Base-by-base conservation (phyloP, 1,140 invertebrate species). In the Drosophila willistoni region DNA sequence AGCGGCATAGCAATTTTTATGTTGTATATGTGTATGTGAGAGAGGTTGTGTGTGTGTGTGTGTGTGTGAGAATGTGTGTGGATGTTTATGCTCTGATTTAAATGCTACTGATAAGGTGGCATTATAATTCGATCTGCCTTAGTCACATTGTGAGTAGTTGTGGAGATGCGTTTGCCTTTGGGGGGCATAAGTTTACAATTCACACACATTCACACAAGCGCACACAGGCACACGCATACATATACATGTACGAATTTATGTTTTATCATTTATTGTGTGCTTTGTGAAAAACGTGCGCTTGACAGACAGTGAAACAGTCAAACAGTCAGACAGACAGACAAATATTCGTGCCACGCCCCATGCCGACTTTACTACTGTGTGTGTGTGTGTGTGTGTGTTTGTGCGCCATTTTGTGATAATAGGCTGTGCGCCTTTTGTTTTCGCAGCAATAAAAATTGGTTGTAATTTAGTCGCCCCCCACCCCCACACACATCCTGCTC, bases 221-320 rank as follows among this genome's bases (percentile, higher is more conserved):
- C 47, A 68, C 62, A 68, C 73, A 64, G 44, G 34, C 60, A 25
- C 62, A 60, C 39, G 39, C 22, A 19, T 57, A 6, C 64, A 67
- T 22, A 68, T 70, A 63, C 66, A 69, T 77, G 77, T 69, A 85
- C 68, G 79, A 84, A 89, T 90, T 90, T 90, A 89, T 90, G 87
- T 80, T 81, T 86, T 90, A 90, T 90, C 87, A 90, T 90, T 90
- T 91, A 90, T 89, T 90, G 80, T 84, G 79, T 79, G 75, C 73
- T 81, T 83, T 87, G 78, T 85, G 79, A 79, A 90, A 76, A 77
- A 90, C 85, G 78, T 90, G 85, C 70, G 79, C 72, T 64, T 65
- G 74, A 69, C 73, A 72, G 66, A 51, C 71, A 51, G 44, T 51
- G 39, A 60, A 63, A 62, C 66, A 73, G 39, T 63, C 56, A 62